Percentiles rank a stretch among this genome's conserved stretches.
phyloP scores from a whole-genome alignment of 2,797 vertebrate genomes.

The Lutjanus argentimaculatus region DNA sequence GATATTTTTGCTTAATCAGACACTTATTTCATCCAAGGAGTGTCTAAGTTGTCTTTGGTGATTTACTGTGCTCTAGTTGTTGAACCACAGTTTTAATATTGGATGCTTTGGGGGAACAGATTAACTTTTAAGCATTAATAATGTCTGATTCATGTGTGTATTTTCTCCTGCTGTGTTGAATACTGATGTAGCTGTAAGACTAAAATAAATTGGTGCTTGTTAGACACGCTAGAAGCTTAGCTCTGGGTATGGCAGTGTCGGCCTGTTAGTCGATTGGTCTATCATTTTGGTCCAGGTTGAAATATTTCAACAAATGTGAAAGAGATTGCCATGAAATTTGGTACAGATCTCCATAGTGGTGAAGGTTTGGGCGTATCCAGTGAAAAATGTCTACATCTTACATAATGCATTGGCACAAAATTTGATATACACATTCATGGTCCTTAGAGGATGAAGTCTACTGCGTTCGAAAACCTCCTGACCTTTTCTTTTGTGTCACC shows the following conservation, averaged over 20 bases:
- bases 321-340: not conserved
- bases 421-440: not conserved
- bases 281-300: not conserved
- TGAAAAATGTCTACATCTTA: too few species aligned
- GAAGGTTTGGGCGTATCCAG: too few species aligned
- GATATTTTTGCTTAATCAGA: constrained; percentile 4
- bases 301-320: not conserved
- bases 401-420: too few species aligned
- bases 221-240: not conserved
- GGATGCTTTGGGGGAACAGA: constrained; percentile 5
- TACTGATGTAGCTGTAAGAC: not conserved
- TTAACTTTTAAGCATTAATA: constrained; percentile 17
- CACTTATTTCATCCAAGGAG: constrained; percentile 14
- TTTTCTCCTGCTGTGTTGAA: not conserved
- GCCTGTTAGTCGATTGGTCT: not conserved
- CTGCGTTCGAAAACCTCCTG: too few species aligned
- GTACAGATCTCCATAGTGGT: too few species aligned
- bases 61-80: constrained; percentile 5
- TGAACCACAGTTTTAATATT: not conserved
- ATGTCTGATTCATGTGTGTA: constrained; percentile 5
- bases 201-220: not conserved
- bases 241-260: not conserved
- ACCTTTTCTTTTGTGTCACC: too few species aligned
- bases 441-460: too few species aligned
- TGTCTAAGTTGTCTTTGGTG: not conserved